A percentile compares a stretch with the other conserved stretches of the same genome.
Evolutionary conservation across 2,888 invertebrate species (phyloP).

Genomic region (Phania funesta): DNA sequence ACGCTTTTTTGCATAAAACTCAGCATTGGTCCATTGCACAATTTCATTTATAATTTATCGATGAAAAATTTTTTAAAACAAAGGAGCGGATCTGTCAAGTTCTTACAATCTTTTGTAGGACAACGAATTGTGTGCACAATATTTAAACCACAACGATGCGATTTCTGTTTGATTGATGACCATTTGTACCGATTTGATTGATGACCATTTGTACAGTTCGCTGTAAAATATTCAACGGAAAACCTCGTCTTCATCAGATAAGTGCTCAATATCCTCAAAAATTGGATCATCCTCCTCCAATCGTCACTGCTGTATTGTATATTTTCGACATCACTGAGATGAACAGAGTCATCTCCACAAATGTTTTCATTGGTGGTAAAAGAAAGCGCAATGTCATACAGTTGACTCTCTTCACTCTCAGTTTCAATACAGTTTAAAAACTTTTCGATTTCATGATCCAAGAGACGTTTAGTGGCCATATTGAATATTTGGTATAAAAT

Average conservation of each 20-base stretch:
- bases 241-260: not conserved
- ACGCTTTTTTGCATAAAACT: constrained; percentile 22
- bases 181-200: not conserved
- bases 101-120: constrained; percentile 1
- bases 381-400: too few species aligned
- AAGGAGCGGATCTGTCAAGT: not conserved
- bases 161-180: not conserved
- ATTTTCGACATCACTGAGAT: not conserved
- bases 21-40: constrained; percentile 22
- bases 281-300: not conserved
- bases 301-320: not conserved
- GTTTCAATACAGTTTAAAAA: not conserved
- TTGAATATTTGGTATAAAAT: not conserved
- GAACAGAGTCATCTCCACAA: not conserved
- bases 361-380: not conserved
- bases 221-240: not conserved
- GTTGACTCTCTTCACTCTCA: not conserved
- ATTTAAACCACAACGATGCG: not conserved
- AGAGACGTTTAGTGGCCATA: not conserved
- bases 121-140: not conserved
- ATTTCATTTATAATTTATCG: constrained; percentile 3
- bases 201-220: not conserved
- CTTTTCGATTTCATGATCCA: not conserved
- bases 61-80: not conserved
- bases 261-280: not conserved